Evolutionary conservation across 2,888 invertebrate genomes (phyloP), one percentile per base, ranked within the genome.

Genomic region (Drosophila putrida): DNA sequence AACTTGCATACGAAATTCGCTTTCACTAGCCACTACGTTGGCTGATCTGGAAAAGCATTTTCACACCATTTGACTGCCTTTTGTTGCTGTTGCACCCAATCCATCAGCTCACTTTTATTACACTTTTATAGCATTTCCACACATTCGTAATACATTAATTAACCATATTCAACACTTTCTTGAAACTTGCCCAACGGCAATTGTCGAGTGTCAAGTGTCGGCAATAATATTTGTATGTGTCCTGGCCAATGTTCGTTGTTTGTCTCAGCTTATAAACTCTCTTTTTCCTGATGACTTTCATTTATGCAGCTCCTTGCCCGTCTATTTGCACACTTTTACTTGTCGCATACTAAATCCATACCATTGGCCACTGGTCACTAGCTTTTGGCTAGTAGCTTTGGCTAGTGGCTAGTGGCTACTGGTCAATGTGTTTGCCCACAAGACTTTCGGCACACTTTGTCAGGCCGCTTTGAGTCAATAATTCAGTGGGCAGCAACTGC

Each of bases 301-400:
- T 86, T 84, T 81, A 71, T 44, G 61, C 38, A 57, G 39, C 38
- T 60, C 50, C 58, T 49, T 10, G 11, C 33, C 71, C 58, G 67
- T 73, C 70, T 84, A 73, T 87, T 82, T 86, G 86, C 77, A 61
- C 72, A 84, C 84, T 89, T 89, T 77, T 87, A 88, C 87, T 79
- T 79, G 78, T 66, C 73, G 65, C 53, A 49, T 43, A 20, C 20
- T 20, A 43, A 50, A 39, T 33, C 39, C 43, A 64, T 25, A 35
- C n/a, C 31, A 57, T 38, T 55, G 68, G 51, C 46, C 39, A 46
- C 49, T 51, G 13, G 47, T 58, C 33, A 73, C 31, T 47, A 38
- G 49, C 49, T 27, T 20, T n/a, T 46, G 38, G 41, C 61, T 11
- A 33, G n/a, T 39, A 35, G 57, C 20, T 20, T 20, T 20, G 20